Percentiles rank a stretch among this genome's conserved stretches.
Conservation (phyloP, 2,113 vertebrate species). For the Gavialis gangeticus region DNA sequence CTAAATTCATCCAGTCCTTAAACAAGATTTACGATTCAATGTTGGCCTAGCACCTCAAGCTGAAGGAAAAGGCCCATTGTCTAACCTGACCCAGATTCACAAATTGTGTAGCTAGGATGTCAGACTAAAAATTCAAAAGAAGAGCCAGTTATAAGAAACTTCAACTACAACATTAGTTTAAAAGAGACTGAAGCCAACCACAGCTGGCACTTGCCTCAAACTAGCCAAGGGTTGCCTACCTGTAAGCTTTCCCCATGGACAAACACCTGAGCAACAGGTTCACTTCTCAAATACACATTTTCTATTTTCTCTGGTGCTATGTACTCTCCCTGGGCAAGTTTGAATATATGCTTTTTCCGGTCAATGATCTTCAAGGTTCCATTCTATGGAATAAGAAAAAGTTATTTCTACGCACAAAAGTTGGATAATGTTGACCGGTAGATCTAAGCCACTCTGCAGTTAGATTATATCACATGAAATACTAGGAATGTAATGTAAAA, state of each 20-base stretch:
- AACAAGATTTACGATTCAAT: too few species aligned
- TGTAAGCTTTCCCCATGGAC: slow-evolving; percentile 96
- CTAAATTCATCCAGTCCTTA: too few species aligned
- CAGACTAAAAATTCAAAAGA: background rate
- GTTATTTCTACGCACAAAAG: slow-evolving; percentile 3
- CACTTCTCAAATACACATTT: slow-evolving; percentile 88
- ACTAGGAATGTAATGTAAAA: background rate
- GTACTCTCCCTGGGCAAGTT: slow-evolving; percentile 97
- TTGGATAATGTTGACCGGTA: background rate
- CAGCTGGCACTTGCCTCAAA: background rate
- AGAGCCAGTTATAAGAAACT: background rate
- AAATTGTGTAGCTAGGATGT: too few species aligned
- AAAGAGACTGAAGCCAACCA: background rate
- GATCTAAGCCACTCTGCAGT: background rate
- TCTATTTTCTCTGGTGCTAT: slow-evolving; percentile 98
- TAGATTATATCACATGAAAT: too few species aligned
- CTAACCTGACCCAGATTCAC: background rate
- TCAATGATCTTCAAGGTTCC: slow-evolving; percentile 95
- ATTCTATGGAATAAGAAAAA: slow-evolving; percentile 82
- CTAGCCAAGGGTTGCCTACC: slow-evolving; percentile 76
- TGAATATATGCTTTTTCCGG: slow-evolving; percentile 98
- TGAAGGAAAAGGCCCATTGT: background rate
- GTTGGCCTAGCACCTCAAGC: too few species aligned
- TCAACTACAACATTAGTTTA: background rate
- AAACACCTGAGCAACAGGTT: slow-evolving; percentile 92